Evolutionary conservation across 2,797 vertebrate genomes (phyloP).

Genomic region (Pantherophis vulpinus): DNA sequence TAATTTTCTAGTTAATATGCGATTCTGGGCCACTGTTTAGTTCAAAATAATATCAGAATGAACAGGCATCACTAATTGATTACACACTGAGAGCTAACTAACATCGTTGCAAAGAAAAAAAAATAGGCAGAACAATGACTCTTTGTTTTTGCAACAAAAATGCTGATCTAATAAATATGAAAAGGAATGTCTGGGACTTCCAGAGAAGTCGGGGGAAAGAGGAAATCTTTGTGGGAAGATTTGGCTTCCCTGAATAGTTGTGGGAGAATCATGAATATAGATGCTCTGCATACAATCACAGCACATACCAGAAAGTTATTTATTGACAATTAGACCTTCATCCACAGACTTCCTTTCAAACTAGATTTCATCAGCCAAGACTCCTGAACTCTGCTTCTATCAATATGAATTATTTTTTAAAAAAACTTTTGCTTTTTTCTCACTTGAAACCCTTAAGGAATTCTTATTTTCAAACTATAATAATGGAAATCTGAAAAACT

Average conservation of each 20-base stretch:
- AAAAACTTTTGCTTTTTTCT: background rate
- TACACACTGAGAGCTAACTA: background rate
- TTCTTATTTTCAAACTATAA: background rate
- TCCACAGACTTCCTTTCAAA: constrained; percentile 25
- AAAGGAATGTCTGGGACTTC: background rate
- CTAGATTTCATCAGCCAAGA: constrained; percentile 7
- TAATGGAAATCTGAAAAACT: background rate
- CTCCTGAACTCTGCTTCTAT: background rate
- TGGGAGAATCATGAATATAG: background rate
- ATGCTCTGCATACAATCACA: background rate
- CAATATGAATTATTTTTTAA: background rate
- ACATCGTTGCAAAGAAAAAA: background rate
- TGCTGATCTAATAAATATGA: background rate
- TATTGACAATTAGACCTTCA: constrained; percentile 19
- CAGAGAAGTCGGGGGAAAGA: constrained; percentile 16
- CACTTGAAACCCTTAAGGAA: background rate
- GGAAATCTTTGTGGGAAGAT: background rate
- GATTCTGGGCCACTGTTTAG: background rate
- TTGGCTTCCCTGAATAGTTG: background rate
- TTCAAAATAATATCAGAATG: constrained; percentile 6
- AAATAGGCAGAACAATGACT: background rate
- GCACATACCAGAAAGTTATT: background rate
- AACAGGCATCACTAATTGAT: background rate
- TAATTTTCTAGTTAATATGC: background rate
- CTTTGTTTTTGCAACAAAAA: constrained; percentile 1